Evolutionary conservation across 2,113 vertebrate species (phyloP).

Genomic region (Anser cygnoides): DNA sequence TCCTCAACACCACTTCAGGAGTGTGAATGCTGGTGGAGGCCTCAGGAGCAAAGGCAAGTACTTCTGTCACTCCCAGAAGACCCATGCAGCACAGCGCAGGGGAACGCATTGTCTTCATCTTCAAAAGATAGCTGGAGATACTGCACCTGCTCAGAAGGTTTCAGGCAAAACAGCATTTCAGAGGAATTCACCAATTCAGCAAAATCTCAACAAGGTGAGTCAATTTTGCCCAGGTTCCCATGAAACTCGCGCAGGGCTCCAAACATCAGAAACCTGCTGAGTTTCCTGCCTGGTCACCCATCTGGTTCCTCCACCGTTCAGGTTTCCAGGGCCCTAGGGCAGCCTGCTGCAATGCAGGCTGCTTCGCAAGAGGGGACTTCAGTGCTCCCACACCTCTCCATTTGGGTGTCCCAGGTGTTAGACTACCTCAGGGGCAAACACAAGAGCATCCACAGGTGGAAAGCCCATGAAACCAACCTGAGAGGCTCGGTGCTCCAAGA

Average conservation of each 20-base stretch:
- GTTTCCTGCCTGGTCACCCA: slow-evolving; percentile 65
- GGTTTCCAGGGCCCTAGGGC: slow-evolving; percentile 52
- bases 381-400: background rate
- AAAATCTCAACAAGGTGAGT: slow-evolving; percentile 63
- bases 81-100: background rate
- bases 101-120: background rate
- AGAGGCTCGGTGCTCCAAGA: background rate
- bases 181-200: slow-evolving; percentile 70
- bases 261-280: slow-evolving; percentile 65
- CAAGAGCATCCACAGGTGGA: background rate
- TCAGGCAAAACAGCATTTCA: slow-evolving; percentile 63
- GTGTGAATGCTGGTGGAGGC: background rate
- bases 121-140: slow-evolving; percentile 57
- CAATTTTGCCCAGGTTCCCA: slow-evolving; percentile 68
- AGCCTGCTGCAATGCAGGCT: background rate
- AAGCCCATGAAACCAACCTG: background rate
- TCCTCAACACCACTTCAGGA: background rate
- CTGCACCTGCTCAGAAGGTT: slow-evolving; percentile 58
- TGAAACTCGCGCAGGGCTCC: slow-evolving; percentile 44
- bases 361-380: slow-evolving; percentile 28
- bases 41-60: background rate
- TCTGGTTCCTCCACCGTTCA: slow-evolving; percentile 52
- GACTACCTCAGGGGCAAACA: background rate
- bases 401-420: background rate
- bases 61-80: background rate